Evolutionary conservation across 2,888 invertebrate genomes (phyloP).

Genomic region (Eupithecia insigniata): DNA sequence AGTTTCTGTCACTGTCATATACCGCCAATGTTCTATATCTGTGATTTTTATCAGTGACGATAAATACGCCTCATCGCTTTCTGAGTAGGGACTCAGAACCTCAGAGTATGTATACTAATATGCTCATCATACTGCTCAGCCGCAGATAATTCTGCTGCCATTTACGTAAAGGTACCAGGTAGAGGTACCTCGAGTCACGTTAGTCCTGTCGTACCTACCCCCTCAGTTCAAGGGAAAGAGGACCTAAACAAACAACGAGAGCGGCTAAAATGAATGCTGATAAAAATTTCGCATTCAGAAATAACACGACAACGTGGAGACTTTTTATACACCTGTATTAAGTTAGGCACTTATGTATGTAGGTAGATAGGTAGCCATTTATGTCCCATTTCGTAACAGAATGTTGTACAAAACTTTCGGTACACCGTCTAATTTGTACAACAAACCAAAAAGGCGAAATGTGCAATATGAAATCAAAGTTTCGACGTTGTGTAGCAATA

Average conservation of each 20-base stretch:
- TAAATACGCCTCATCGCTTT: no score
- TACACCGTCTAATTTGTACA: slow-evolving; percentile 3
- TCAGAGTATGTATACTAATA: no score
- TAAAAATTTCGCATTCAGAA: not conserved
- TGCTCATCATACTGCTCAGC: no score
- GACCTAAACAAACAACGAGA: slow-evolving; percentile 1
- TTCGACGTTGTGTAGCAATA: not conserved
- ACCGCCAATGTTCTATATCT: no score
- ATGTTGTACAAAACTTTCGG: not conserved
- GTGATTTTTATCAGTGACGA: no score
- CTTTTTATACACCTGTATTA: not conserved
- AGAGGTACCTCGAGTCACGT: not conserved
- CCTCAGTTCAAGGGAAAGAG: not conserved
- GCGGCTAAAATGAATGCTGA: not conserved
- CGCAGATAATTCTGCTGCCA: not conserved
- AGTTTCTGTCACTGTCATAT: no score
- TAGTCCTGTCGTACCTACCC: not conserved
- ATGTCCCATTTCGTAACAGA: not conserved
- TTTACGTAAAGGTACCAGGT: not conserved
- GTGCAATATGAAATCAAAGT: not conserved
- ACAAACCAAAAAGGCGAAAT: not conserved
- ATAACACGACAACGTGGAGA: not conserved
- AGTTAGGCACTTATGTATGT: not conserved
- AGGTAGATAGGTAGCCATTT: not conserved
- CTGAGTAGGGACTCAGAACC: no score